These are phyloP conservation scores for Thecocarcelia acutangulata DNA, from an alignment of 2,888 invertebrate species.

Conservation along the genomic window DNA sequence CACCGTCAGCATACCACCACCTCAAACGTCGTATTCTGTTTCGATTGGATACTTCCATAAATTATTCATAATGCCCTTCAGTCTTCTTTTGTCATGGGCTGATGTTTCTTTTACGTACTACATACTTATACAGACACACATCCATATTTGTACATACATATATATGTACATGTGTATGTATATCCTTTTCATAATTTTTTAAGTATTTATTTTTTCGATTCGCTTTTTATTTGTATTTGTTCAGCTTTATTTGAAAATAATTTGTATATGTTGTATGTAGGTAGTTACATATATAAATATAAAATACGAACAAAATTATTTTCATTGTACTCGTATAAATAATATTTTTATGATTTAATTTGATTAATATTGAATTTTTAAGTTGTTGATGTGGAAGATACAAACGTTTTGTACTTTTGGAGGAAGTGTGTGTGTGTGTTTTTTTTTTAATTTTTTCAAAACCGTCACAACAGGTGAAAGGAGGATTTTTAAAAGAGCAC, in stretches of 20 bases:
- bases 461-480: too few relatives aligned
- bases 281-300: too few relatives aligned
- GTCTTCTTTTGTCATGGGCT: conserved; percentile 56
- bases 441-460: not conserved
- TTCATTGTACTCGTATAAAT: conserved; percentile 33
- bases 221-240: conserved; percentile 44
- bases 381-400: not conserved
- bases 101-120: conserved; percentile 34
- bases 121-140: too few relatives aligned
- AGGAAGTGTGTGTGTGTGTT: not conserved
- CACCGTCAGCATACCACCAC: not conserved
- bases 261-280: too few relatives aligned
- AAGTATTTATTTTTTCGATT: conserved; percentile 17
- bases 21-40: conserved; percentile 60
- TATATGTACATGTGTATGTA: too few relatives aligned
- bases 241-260: conserved; percentile 49
- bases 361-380: conserved; percentile 35
- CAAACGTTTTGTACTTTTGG: too few relatives aligned
- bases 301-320: conserved; percentile 43
- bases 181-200: conserved; percentile 33
- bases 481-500: too few relatives aligned
- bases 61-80: conserved; percentile 75
- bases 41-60: conserved; percentile 78
- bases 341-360: conserved; percentile 57
- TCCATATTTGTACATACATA: too few relatives aligned